A percentile compares a stretch with the other conserved stretches of the same genome.
Conservation (phyloP, 2,113 vertebrate genomes). For the Megaceryle torquata region DNA sequence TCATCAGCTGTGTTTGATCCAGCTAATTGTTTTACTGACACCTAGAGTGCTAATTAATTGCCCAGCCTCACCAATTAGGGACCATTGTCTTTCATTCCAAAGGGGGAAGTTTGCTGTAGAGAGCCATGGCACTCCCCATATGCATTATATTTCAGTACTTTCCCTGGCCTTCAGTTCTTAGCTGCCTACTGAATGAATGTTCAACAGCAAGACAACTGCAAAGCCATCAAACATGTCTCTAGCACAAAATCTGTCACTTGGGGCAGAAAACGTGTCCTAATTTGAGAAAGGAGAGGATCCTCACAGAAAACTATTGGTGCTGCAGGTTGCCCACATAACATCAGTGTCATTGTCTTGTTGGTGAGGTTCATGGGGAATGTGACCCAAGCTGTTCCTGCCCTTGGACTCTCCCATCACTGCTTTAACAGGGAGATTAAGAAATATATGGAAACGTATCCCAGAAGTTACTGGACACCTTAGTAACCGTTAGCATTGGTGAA, state of each 20-base stretch:
- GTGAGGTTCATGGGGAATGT: neutral
- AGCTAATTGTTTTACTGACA: neutral
- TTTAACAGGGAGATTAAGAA: neutral
- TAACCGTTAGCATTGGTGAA: neutral
- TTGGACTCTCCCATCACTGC: neutral
- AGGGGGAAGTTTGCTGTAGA: neutral
- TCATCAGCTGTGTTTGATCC: neutral
- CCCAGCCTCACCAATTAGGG: neutral
- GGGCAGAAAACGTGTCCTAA: neutral
- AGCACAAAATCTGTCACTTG: neutral
- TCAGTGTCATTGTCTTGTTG: too few relatives aligned
- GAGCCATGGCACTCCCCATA: neutral
- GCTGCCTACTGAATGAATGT: neutral
- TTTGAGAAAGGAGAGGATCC: neutral
- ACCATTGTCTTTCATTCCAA: neutral
- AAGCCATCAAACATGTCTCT: fast-evolving
- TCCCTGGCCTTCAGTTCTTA: neutral
- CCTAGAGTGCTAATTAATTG: neutral
- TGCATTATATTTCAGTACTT: fast-evolving
- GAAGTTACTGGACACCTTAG: neutral
- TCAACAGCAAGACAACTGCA: neutral
- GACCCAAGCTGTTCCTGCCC: neutral
- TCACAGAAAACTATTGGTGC: neutral
- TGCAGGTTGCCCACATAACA: neutral
- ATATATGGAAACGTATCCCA: neutral